Conservation (phyloP, 2,888 invertebrate species). For the Digitonthophagus gazella region DNA sequence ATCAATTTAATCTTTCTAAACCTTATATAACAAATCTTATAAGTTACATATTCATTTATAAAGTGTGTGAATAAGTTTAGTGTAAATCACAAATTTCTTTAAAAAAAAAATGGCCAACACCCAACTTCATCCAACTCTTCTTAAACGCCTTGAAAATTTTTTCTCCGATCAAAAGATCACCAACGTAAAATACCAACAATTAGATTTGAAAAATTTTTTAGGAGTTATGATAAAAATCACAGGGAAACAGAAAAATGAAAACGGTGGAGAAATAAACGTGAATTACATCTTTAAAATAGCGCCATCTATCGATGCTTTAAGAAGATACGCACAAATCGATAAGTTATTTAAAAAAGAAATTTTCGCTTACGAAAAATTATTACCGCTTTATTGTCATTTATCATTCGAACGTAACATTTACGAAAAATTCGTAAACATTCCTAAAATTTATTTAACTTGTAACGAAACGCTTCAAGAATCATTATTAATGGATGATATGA, state of each 20-base stretch:
- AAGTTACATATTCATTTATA: no score
- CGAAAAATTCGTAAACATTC: slow-evolving; percentile 30
- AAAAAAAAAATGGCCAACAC: not conserved
- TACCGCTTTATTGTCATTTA: slow-evolving; percentile 35
- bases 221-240: slow-evolving; percentile 35
- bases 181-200: not conserved
- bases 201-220: slow-evolving; percentile 35
- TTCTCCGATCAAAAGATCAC: not conserved
- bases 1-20: no score
- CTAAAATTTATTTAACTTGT: slow-evolving; percentile 30
- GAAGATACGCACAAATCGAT: slow-evolving; percentile 34
- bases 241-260: slow-evolving; percentile 25
- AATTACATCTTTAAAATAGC: slow-evolving; percentile 41
- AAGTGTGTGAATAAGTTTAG: not conserved
- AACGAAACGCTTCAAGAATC: slow-evolving; percentile 34
- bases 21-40: not conserved
- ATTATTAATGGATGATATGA: slow-evolving; percentile 38
- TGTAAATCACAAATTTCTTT: not conserved
- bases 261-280: slow-evolving; percentile 21
- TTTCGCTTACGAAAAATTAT: slow-evolving; percentile 37
- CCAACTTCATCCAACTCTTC: not conserved
- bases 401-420: slow-evolving; percentile 30
- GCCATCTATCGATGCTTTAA: slow-evolving; percentile 32
- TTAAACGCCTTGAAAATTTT: not conserved
- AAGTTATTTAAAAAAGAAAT: slow-evolving; percentile 39